Evolutionary conservation across 2,113 vertebrate genomes (phyloP), one percentile per base, ranked within the genome.

Genomic region (Ifrita kowaldi): DNA sequence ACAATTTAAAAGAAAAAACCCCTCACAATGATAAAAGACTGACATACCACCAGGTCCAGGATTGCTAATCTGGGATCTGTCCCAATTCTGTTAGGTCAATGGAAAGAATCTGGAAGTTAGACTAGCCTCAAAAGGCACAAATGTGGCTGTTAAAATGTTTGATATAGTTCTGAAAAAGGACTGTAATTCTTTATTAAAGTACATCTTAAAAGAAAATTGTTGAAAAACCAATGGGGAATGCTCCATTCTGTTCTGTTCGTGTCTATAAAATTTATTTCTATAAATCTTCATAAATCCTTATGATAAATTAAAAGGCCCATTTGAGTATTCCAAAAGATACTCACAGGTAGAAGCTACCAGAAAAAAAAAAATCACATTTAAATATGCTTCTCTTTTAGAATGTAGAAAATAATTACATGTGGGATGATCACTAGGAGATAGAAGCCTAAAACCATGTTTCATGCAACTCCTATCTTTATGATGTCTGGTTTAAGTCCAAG

Each of bases 1-100:
- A 95, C 64, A 77, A 11, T 91, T 86, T 32, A 4, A 16, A 9
- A 39, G 55, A 78, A 86, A 89, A 59, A 53, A 2, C 2, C 14
- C 42, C 47, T 92, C 39, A 44, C 47, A 55, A 41, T 67, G 59
- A 86, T 81, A 60, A 81, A 96, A 94, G 92, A 55, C 4, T 68
- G 95, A 77, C 76, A 64, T 62, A 64, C 8, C 49, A 47, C 60
- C 44, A 71, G 37, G 64, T 71, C 52, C 37, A 64, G 81, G n/a
- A 84, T 73, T 95, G 69, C 81, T 88, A 78, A 88, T 86, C 83
- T 96, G 76, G 90, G 49, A 86, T 93, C 69, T 92, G 93, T 86
- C 52, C 83, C 90, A 90, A 44, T 92, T 95, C 83, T 33, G 3
- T 64, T 71, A 92, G 69, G 90, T 90, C 75, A 90, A 4, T 56